phyloP scores from a whole-genome alignment of 1,140 invertebrate species.

The Diabrotica undecimpunctata region DNA sequence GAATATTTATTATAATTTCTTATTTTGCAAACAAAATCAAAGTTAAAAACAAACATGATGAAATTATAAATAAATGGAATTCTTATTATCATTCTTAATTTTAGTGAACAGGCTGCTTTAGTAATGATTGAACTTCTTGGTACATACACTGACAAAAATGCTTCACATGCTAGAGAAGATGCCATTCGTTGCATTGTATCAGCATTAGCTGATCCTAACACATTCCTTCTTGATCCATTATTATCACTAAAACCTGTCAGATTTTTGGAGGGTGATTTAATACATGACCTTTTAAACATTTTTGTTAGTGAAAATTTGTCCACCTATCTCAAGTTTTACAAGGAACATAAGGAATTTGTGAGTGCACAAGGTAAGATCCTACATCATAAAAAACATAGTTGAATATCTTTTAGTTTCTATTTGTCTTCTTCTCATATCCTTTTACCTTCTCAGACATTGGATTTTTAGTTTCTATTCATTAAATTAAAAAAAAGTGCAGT shows the following conservation, averaged over 20 bases:
- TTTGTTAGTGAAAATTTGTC: constrained; percentile 93
- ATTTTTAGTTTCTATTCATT: no score
- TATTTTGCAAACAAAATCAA: no score
- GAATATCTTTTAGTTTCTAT: no score
- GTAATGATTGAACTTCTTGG: constrained; percentile 95
- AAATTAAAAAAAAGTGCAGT: no score
- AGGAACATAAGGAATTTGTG: constrained; percentile 91
- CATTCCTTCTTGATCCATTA: constrained; percentile 91
- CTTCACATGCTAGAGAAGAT: constrained; percentile 92
- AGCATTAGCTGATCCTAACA: constrained; percentile 89
- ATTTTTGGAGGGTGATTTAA: constrained; percentile 92
- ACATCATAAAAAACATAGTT: no score
- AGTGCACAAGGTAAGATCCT: constrained; percentile 64
- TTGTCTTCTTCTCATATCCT: no score
- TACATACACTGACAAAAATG: constrained; percentile 95
- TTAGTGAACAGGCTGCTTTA: constrained; percentile 84
- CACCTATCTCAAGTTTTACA: constrained; percentile 87
- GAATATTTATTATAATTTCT: constrained; percentile 8
- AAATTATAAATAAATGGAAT: not conserved
- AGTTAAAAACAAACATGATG: not conserved
- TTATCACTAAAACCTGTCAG: constrained; percentile 90
- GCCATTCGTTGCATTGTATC: constrained; percentile 94
- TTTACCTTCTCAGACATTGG: no score
- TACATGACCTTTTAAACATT: constrained; percentile 92
- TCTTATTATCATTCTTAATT: constrained; percentile 23